phyloP scores from a whole-genome alignment of 2,797 vertebrate species.

The Acanthopagrus latus region DNA sequence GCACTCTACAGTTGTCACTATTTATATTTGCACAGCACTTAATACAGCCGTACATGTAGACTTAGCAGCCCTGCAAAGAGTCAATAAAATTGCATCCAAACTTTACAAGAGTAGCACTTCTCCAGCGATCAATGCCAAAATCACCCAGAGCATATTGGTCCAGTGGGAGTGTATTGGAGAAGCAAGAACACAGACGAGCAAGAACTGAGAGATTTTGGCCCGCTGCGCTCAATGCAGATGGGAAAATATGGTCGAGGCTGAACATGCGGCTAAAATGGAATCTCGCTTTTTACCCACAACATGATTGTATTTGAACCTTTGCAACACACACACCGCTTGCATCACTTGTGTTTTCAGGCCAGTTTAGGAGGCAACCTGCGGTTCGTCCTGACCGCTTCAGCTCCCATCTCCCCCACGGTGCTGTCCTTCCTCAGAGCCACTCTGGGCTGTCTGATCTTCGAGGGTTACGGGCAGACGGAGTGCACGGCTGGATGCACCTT shows the following conservation, averaged over 20 bases:
- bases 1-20: slow-evolving; percentile 33
- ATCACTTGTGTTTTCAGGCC: slow-evolving; percentile 70
- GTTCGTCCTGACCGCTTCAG: slow-evolving; percentile 86
- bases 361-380: slow-evolving; percentile 86
- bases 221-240: slow-evolving; percentile 49
- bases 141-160: slow-evolving; percentile 69
- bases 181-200: slow-evolving; percentile 37
- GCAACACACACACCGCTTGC: not conserved
- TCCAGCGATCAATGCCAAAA: slow-evolving; percentile 70
- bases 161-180: slow-evolving; percentile 69
- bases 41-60: slow-evolving; percentile 45
- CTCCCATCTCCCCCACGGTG: slow-evolving; percentile 86
- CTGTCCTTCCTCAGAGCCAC: slow-evolving; percentile 88
- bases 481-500: slow-evolving; percentile 89
- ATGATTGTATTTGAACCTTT: slow-evolving; percentile 3
- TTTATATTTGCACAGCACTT: slow-evolving; percentile 28
- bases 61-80: slow-evolving; percentile 49
- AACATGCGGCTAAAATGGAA: slow-evolving; percentile 46
- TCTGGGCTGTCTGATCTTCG: slow-evolving; percentile 87
- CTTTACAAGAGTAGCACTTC: slow-evolving; percentile 62
- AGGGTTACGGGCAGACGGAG: slow-evolving; percentile 89
- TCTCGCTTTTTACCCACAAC: slow-evolving; percentile 15
- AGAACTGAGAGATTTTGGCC: slow-evolving; percentile 61
- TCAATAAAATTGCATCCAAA: slow-evolving; percentile 64
- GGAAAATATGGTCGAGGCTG: slow-evolving; percentile 61